These are phyloP conservation scores for Sternotherus odoratus DNA, from an alignment of 2,797 vertebrate species.

Conservation along the genomic window DNA sequence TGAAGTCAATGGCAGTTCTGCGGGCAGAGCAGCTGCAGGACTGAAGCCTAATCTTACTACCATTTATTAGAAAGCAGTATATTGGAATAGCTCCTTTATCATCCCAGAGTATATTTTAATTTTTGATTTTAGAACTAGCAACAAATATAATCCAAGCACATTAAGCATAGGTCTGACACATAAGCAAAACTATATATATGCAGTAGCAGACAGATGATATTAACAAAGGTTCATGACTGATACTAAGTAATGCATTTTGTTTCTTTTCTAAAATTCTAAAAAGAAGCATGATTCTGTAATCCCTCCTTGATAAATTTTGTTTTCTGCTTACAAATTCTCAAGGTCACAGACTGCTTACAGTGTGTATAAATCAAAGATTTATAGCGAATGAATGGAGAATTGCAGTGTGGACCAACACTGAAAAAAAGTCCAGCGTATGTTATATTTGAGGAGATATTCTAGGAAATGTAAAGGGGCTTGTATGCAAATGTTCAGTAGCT, in stretches of 20 bases:
- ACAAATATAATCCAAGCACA: not conserved
- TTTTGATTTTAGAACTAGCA: not conserved
- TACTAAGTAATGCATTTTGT: not conserved
- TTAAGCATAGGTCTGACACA: not conserved
- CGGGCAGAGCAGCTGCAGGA: not conserved
- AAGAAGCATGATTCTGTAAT: not conserved
- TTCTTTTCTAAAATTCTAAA: not conserved
- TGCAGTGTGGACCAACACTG: not conserved
- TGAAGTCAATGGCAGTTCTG: not conserved
- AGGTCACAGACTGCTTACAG: not conserved
- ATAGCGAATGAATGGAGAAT: rapidly evolving
- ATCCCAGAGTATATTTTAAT: not conserved
- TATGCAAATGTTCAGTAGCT: not conserved
- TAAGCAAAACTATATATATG: not conserved
- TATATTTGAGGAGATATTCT: not conserved
- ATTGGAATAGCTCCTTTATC: not conserved
- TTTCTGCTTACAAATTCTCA: not conserved
- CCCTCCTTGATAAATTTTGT: not conserved
- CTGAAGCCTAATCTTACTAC: not conserved
- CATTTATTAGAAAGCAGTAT: not conserved
- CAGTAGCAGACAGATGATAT: not conserved
- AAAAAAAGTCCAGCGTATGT: not conserved
- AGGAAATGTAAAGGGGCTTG: not conserved
- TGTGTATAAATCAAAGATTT: not conserved
- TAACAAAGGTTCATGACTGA: not conserved